Evolutionary conservation across 2,888 invertebrate genomes (phyloP).

Genomic region (Coleophora deauratella): DNA sequence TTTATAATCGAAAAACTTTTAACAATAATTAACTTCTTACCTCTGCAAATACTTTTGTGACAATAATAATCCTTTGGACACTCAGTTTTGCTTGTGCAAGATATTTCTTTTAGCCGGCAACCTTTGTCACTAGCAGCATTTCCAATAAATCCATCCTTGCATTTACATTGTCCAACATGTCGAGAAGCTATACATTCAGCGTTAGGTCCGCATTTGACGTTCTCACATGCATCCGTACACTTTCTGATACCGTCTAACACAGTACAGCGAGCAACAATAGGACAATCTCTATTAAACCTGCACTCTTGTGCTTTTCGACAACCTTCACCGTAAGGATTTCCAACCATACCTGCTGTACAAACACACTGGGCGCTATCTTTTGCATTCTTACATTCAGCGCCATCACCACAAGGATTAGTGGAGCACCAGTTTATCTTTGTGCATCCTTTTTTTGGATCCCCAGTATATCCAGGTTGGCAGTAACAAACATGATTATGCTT

Average conservation of each 20-base stretch:
- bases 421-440: slow-evolving; percentile 85
- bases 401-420: slow-evolving; percentile 84
- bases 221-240: slow-evolving; percentile 87
- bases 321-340: slow-evolving; percentile 89
- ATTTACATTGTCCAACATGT: slow-evolving; percentile 85
- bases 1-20: background rate
- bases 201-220: slow-evolving; percentile 85
- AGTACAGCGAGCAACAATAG: slow-evolving; percentile 84
- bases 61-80: slow-evolving; percentile 88
- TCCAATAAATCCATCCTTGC: slow-evolving; percentile 85
- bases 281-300: slow-evolving; percentile 84
- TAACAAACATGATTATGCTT: slow-evolving; percentile 82
- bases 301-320: slow-evolving; percentile 90
- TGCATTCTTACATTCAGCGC: slow-evolving; percentile 85
- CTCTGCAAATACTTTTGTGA: slow-evolving; percentile 85
- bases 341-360: slow-evolving; percentile 85
- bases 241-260: slow-evolving; percentile 81
- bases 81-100: slow-evolving; percentile 81
- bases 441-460: slow-evolving; percentile 83
- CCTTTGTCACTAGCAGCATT: slow-evolving; percentile 82
- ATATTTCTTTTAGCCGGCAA: slow-evolving; percentile 82
- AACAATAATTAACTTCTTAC: slow-evolving; percentile 51
- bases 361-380: slow-evolving; percentile 86
- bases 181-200: slow-evolving; percentile 86
- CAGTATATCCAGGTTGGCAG: slow-evolving; percentile 91